These are phyloP conservation scores for Lasiurus borealis DNA, from an alignment of 2,113 vertebrate species.

Conservation along the genomic window DNA sequence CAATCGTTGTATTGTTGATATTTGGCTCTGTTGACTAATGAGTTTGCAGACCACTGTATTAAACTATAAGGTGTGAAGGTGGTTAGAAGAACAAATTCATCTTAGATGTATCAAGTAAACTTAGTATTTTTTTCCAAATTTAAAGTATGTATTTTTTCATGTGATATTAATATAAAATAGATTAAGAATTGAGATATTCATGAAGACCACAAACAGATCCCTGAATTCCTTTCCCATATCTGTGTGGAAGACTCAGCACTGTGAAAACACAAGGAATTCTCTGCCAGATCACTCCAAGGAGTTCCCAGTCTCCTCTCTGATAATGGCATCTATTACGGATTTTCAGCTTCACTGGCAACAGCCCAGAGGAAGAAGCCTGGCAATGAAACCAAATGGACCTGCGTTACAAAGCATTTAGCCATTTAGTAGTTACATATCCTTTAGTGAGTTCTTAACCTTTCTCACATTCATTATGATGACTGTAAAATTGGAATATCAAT, in stretches of 20 bases:
- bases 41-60: neutral
- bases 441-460: constrained; percentile 39
- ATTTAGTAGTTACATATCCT: neutral
- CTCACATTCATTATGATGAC: neutral
- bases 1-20: too few species aligned
- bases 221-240: neutral
- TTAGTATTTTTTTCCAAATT: constrained; percentile 65
- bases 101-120: neutral
- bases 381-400: neutral
- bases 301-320: neutral
- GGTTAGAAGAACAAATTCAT: constrained; percentile 71
- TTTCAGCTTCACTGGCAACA: neutral
- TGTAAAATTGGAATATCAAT: constrained; percentile 10
- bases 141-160: constrained; percentile 70
- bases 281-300: neutral
- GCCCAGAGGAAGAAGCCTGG: neutral
- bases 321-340: neutral
- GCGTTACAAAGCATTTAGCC: neutral
- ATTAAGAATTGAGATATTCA: neutral
- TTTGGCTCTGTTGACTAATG: too few species aligned
- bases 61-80: constrained; percentile 59
- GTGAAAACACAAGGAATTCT: neutral
- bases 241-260: neutral
- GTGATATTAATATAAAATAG: constrained; percentile 56
- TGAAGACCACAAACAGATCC: neutral